Evolutionary conservation across 1,140 invertebrate species (phyloP).

Genomic region (Aphelenchoides avenae): DNA sequence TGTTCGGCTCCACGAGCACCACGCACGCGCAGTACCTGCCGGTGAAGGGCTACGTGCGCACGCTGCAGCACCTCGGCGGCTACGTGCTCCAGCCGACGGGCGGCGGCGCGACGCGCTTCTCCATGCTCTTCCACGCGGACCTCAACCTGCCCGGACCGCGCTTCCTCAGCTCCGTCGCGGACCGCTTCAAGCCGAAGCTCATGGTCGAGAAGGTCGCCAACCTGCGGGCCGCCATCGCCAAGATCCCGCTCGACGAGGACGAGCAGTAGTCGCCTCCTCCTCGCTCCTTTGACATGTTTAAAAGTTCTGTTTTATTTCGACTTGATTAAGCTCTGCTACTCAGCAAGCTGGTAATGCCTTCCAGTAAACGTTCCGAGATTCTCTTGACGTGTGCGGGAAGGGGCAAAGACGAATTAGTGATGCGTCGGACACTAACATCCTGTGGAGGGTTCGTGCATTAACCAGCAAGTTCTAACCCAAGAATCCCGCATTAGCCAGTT

Average conservation of each 20-base stretch:
- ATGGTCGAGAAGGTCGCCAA: constrained; percentile 18
- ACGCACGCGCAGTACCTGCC: constrained; percentile 3
- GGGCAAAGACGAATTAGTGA: too few species aligned
- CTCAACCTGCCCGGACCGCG: constrained; percentile 16
- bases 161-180: constrained; percentile 4
- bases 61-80: constrained; percentile 24
- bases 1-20: constrained; percentile 10
- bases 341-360: too few species aligned
- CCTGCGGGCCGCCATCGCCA: constrained; percentile 2
- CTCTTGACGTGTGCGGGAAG: too few species aligned
- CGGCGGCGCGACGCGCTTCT: constrained; percentile 6
- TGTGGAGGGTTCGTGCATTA: too few species aligned
- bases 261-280: too few species aligned
- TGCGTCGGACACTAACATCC: too few species aligned
- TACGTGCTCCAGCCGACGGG: constrained; percentile 7
- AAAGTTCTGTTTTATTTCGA: too few species aligned
- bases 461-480: too few species aligned
- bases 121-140: constrained; percentile 25
- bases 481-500: too few species aligned
- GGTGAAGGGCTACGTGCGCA: constrained; percentile 7
- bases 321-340: too few species aligned
- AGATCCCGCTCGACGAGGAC: constrained; percentile 7
- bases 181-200: constrained; percentile 25
- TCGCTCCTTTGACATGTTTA: neutral
- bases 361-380: too few species aligned